Evolutionary conservation across 2,113 vertebrate genomes (phyloP).

Genomic region (Syngnathus typhle): DNA sequence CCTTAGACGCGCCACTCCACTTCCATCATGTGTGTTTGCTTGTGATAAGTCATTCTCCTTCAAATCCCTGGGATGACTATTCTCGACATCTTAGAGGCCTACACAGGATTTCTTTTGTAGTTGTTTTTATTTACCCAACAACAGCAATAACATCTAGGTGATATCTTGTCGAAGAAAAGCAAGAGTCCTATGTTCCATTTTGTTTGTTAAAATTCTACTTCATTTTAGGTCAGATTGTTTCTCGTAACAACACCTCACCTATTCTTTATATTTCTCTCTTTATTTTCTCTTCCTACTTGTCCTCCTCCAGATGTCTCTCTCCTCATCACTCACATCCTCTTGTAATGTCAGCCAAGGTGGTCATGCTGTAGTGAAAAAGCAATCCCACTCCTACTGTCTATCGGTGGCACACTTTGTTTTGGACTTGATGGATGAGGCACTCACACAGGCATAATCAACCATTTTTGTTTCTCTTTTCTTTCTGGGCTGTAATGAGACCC

Average conservation of each 20-base stretch:
- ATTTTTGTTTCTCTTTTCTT: not conserved
- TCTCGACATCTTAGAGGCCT: conserved; percentile 15
- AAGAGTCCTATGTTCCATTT: conserved; percentile 16
- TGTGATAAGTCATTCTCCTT: conserved; percentile 32
- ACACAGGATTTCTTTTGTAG: not conserved
- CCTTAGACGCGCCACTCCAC: conserved; percentile 2
- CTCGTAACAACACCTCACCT: not conserved
- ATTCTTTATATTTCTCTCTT: not conserved
- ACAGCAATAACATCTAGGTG: not conserved
- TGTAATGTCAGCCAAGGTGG: not conserved
- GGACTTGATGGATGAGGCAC: not conserved
- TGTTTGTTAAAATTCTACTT: conserved; percentile 8
- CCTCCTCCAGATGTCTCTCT: not conserved
- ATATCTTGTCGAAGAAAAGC: not conserved
- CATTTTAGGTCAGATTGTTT: conserved; percentile 7
- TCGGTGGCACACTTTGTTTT: not conserved
- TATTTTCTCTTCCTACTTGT: not conserved
- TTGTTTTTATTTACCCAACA: not conserved
- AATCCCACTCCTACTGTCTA: not conserved
- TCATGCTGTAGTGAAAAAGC: conserved; percentile 8
- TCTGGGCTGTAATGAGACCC: not conserved
- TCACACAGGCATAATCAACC: not conserved
- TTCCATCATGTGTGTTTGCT: conserved; percentile 5
- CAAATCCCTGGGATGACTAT: conserved; percentile 27
- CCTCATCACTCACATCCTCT: not conserved